Evolutionary conservation across 2,888 invertebrate species (phyloP), one percentile per base, ranked within the genome.

Genomic region (Tachina fera): DNA sequence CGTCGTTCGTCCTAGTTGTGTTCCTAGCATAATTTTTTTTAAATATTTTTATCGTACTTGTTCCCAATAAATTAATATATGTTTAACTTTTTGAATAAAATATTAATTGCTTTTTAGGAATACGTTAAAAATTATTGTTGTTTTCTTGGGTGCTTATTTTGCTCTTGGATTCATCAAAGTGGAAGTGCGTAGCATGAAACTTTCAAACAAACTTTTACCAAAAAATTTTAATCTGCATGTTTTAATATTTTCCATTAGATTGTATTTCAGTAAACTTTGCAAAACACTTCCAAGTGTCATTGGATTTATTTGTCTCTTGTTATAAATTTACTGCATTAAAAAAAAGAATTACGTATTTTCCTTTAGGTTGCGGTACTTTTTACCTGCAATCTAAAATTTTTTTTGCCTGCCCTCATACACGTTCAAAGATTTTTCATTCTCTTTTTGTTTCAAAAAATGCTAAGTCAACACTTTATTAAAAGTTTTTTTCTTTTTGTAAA

Each of bases 381-480:
- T 51, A 61, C 61, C 61, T 78, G 70, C 60, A 77, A 77, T 77
- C 19, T 68, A 9, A 19, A 60, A 9, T 39, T 76, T 67, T 6
- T 1, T 43, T 67, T 53, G 16, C 47, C 41, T 68, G 58, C 19
- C 68, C 58, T 49, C n/a, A 70, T 51, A 43, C 22, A 67, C 67
- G 67, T 67, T 14, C 53, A 39, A 78, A 51, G 22, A 60, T 61
- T 70, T 53, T 3, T 9, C 8, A 10, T 16, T 53, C 2, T 16
- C 14, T 60, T 11, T 39, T 65, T 51, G 31, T 2, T n/a, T 19
- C 39, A 58, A 58, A 49, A 70, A 22, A 43, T 51, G 51, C 61
- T 43, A 16, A 4, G 61, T 70, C 70, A 61, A 70, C 70, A 53
- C 43, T 78, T 78, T 70, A 9, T 11, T 14, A 14, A 47, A 19